Base-by-base conservation (phyloP, 1,140 invertebrate genomes). In the Mizuhopecten yessoensis region DNA sequence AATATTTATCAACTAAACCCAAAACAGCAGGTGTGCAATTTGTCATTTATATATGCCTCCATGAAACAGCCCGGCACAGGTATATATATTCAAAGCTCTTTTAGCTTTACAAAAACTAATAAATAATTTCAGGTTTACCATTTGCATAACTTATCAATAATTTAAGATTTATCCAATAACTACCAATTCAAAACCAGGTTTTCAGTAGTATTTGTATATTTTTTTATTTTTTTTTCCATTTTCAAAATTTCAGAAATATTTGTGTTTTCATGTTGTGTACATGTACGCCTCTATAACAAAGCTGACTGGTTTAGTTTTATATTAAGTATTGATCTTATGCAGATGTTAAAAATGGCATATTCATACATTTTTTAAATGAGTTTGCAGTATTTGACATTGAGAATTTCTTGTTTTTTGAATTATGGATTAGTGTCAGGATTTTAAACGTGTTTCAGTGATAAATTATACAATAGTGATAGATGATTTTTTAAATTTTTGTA, bases 301-400 rank as follows among this genome's bases (percentile, higher is more conserved):
- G n/a, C n/a, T n/a, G n/a, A n/a, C n/a, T n/a, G n/a, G n/a, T n/a
- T n/a, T n/a, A n/a, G n/a, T n/a, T n/a, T n/a, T n/a, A n/a, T n/a
- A n/a, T n/a, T n/a, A n/a, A n/a, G 57, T 75, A 75, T 75, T 75
- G 57, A 75, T 75, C 23, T 75, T 29, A 17, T 75, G 57, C 57
- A 75, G 57, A 75, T 75, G 57, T 75, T 75, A 2, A 5, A 75
- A 75, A n/a, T 75, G 3, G n/a, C 57, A 29, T 29, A 29, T 75
- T 75, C n/a, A 9, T 75, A n/a, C 29, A 17, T 75, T 57, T 57
- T n/a, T 57, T 57, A 57, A 57, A 57, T 57, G 9, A 75, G 57
- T 75, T n/a, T 9, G 57, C 57, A 75, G 11, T 75, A 75, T 75
- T 75, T 75, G 11, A 75, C n/a, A 75, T 23, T 1, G 17, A 45